Base-by-base conservation (phyloP, 2,888 invertebrate genomes). In the Ormyrus nitidulus region DNA sequence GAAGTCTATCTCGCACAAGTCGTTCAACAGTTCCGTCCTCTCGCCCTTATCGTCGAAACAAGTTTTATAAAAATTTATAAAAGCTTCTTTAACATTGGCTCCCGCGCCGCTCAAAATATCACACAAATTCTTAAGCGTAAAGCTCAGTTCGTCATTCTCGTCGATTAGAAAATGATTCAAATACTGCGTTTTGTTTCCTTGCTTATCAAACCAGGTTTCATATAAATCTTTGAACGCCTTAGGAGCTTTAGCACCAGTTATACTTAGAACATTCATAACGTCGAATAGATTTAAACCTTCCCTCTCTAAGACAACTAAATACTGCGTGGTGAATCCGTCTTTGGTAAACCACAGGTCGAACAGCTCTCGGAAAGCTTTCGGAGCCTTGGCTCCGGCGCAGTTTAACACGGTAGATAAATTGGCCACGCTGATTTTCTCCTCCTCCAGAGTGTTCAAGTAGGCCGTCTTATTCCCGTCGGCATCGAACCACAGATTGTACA, bases 401-500 rank as follows among this genome's bases (percentile, higher is more conserved):
- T 13, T 71, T 8, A 71, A 51, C 0, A 71, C 51, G 44, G 11
- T 61, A 10, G 13, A 51, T 10, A 71, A n/a, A 44, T 46, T n/a
- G 34, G 34, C 2, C 4, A 48, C n/a, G 6, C 13, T 53, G 13
- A 71, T 46, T 8, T 44, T 11, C 13, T 10, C 13, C 7, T 61
- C 13, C 10, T 54, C 5, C 2, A 76, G n/a, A 1, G 7, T 34
- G 5, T 68, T 10, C n/a, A 69, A 48, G 9, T 49, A 19, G 6
- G n/a, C 6, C 9, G 62, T 77, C 49, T 48, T 62, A 19, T 49
- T 48, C 10, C 77, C 70, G 9, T 56, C 5, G 1, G 62, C 49
- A 19, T 70, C 49, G 48, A 77, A 71, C 44, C 54, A 77, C 9
- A 64, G 10, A 44, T 64, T 5, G 13, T 51, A 62, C 5, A 77